These are phyloP conservation scores for Baccha elongata DNA, from an alignment of 2,888 invertebrate genomes.

Conservation along the genomic window DNA sequence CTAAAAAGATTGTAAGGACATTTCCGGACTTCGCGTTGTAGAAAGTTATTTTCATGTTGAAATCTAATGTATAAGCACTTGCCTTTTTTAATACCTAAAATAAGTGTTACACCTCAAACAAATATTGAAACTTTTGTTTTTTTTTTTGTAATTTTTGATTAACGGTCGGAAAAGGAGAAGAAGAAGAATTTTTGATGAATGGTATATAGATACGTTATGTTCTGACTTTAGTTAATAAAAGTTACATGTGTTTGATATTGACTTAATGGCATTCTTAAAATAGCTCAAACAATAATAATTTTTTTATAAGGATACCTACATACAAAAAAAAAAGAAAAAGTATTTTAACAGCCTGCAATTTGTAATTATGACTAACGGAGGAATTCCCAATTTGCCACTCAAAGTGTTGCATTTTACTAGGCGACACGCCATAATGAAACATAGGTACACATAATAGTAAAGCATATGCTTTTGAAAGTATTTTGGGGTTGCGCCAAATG, in stretches of 20 bases:
- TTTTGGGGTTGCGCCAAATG: neutral
- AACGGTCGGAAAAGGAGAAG: too few relatives aligned
- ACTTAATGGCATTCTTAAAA: conserved; percentile 60
- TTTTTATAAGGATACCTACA: conserved; percentile 50
- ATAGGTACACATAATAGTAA: neutral
- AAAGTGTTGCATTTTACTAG: conserved; percentile 1
- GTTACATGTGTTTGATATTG: conserved; percentile 11
- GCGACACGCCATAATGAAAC: neutral
- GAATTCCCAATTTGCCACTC: conserved; percentile 21
- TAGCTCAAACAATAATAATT: conserved; percentile 36
- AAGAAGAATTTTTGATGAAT: neutral
- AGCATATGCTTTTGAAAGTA: neutral
- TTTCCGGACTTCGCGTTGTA: too few relatives aligned
- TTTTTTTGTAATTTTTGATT: conserved; percentile 42
- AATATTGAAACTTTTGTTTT: conserved; percentile 45
- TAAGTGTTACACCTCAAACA: conserved; percentile 4
- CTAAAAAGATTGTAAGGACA: too few relatives aligned
- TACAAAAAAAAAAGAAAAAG: conserved; percentile 8
- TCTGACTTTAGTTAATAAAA: conserved; percentile 34
- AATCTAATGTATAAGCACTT: conserved; percentile 41
- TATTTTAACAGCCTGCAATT: conserved; percentile 10
- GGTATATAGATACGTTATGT: neutral
- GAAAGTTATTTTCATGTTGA: too few relatives aligned
- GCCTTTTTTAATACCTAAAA: neutral
- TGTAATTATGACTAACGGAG: conserved; percentile 3